Evolutionary conservation across 2,797 vertebrate species (phyloP).

Genomic region (Coilia nasus): DNA sequence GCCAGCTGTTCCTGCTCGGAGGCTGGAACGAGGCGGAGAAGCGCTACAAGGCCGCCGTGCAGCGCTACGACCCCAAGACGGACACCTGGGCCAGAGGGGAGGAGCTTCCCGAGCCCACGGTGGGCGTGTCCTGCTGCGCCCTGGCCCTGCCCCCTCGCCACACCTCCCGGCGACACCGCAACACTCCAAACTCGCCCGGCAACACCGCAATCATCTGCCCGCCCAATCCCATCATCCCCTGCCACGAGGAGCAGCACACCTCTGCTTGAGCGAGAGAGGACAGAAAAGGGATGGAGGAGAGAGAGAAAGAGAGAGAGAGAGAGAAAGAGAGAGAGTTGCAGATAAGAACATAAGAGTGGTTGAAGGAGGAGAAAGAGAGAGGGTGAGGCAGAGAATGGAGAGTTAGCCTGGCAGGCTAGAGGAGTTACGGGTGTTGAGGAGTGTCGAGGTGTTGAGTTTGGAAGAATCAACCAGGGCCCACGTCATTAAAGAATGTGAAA

Average conservation of each 20-base stretch:
- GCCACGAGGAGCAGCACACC: conserved; percentile 64
- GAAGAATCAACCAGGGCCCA: conserved; percentile 39
- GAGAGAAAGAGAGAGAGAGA: conserved; percentile 28
- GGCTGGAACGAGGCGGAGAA: conserved; percentile 86
- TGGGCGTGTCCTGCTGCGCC: conserved; percentile 84
- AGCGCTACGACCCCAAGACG: conserved; percentile 77
- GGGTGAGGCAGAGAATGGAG: conserved; percentile 18
- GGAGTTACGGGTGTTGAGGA: conserved; percentile 34
- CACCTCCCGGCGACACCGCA: conserved; percentile 66
- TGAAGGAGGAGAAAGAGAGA: conserved; percentile 23
- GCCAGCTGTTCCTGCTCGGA: conserved; percentile 77
- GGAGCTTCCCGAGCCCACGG: conserved; percentile 81
- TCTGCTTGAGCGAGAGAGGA: conserved; percentile 49
- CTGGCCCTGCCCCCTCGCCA: conserved; percentile 75
- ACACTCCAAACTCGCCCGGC: conserved; percentile 56
- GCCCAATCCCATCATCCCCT: conserved; percentile 24
- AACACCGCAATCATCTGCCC: conserved; percentile 5
- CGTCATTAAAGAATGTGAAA: conserved; percentile 50
- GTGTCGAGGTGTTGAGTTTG: neutral
- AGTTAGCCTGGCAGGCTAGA: conserved; percentile 29
- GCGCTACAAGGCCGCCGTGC: conserved; percentile 81
- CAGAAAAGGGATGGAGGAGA: conserved; percentile 3
- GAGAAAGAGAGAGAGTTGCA: conserved; percentile 27
- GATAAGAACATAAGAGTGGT: conserved; percentile 29
- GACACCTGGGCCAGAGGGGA: conserved; percentile 77